Percentiles rank a stretch among this genome's conserved stretches.
These are phyloP conservation scores for Camponotus pennsylvanicus DNA, from an alignment of 1,140 invertebrate genomes.

Conservation along the genomic window DNA sequence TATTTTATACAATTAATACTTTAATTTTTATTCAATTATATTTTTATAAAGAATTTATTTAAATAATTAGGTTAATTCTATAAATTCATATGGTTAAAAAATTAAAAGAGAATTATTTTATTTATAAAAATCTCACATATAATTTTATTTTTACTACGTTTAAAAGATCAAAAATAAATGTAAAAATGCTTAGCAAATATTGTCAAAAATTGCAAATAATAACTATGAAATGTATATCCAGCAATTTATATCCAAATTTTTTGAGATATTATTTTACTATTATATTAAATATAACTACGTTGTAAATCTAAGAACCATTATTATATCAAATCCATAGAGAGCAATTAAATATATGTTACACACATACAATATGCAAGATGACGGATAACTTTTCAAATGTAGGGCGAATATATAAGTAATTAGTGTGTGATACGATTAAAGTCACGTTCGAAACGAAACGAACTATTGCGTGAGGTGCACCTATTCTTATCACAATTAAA, in stretches of 20 bases:
- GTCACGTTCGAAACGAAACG: slow-evolving; percentile 55
- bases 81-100: not conserved
- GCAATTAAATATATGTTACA: slow-evolving; percentile 42
- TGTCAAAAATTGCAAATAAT: not conserved
- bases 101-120: not conserved
- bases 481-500: slow-evolving; percentile 60
- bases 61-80: not conserved
- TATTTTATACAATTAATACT: not conserved
- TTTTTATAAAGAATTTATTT: slow-evolving; percentile 4
- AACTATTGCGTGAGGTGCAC: slow-evolving; percentile 54
- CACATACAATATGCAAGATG: slow-evolving; percentile 48
- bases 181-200: not conserved
- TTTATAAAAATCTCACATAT: not conserved
- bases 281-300: not conserved
- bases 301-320: slow-evolving; percentile 12
- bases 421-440: slow-evolving; percentile 60
- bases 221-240: not conserved
- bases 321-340: slow-evolving; percentile 48
- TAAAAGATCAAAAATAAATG: not conserved
- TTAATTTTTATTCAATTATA: not conserved
- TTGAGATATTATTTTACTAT: not conserved
- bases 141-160: not conserved
- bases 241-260: slow-evolving; percentile 6
- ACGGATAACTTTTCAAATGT: slow-evolving; percentile 59
- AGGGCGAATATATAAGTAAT: slow-evolving; percentile 58